Conservation (phyloP, 2,797 vertebrate species). For the Muscicapa striata region DNA sequence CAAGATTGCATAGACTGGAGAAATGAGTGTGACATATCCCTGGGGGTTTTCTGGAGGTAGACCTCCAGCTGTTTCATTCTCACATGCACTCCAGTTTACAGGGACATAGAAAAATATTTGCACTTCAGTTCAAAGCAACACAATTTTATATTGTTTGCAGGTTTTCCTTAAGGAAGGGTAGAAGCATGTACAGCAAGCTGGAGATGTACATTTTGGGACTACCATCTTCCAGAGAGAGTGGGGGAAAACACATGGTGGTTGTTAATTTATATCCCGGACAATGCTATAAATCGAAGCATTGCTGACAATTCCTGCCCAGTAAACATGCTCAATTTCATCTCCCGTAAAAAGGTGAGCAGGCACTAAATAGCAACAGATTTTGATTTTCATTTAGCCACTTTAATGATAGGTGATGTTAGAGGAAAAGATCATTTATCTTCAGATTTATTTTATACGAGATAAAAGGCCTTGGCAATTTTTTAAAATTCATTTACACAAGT, state of each 20-base stretch:
- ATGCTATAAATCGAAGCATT: slow-evolving; percentile 33
- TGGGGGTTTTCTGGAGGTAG: slow-evolving; percentile 45
- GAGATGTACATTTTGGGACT: background rate
- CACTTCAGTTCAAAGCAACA: slow-evolving; percentile 1
- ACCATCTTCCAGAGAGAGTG: background rate
- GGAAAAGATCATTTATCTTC: slow-evolving; percentile 65
- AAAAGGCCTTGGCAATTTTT: slow-evolving; percentile 65
- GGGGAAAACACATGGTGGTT: background rate
- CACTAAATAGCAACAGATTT: slow-evolving; percentile 65
- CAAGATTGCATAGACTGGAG: slow-evolving; percentile 29
- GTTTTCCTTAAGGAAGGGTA: slow-evolving; percentile 29
- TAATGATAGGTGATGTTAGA: slow-evolving; percentile 68
- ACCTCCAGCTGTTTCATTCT: slow-evolving; percentile 70
- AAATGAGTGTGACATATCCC: slow-evolving; percentile 37
- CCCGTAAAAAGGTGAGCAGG: slow-evolving; percentile 20
- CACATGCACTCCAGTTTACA: slow-evolving; percentile 38
- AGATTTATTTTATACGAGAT: slow-evolving; percentile 50
- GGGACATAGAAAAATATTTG: slow-evolving; percentile 30
- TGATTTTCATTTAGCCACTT: slow-evolving; percentile 73
- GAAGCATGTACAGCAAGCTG: background rate
- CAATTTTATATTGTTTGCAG: slow-evolving; percentile 38
- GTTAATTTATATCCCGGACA: slow-evolving; percentile 31
- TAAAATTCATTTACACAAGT: slow-evolving; percentile 67
- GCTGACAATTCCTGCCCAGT: slow-evolving; percentile 62
- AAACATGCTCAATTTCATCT: slow-evolving; percentile 67